Evolutionary conservation across 2,113 vertebrate species (phyloP).

Genomic region (Dasypus novemcinctus): DNA sequence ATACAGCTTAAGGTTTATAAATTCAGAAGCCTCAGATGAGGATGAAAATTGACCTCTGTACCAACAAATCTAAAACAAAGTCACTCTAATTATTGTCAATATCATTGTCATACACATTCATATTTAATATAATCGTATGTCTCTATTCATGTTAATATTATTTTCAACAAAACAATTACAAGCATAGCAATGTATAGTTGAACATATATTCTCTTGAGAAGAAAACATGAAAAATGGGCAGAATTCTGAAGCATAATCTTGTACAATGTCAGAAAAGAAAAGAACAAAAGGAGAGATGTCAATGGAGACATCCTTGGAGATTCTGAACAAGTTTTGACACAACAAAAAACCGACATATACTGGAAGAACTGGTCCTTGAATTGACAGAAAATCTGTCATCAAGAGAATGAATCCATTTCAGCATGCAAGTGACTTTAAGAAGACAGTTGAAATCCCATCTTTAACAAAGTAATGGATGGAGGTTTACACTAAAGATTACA

Average conservation of each 20-base stretch:
- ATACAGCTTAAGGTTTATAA: not conserved
- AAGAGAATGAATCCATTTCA: conserved; percentile 43
- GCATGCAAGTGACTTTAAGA: conserved; percentile 31
- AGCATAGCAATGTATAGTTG: not conserved
- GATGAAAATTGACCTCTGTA: not conserved
- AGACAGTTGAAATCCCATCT: not conserved
- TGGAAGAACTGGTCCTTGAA: conserved; percentile 14
- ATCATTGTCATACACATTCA: no score
- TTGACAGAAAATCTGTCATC: conserved; percentile 53
- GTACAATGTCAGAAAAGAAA: not conserved
- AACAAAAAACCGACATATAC: conserved; percentile 1
- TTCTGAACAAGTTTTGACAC: conserved; percentile 48
- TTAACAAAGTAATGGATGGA: conserved; percentile 29
- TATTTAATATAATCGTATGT: no score
- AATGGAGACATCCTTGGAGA: not conserved
- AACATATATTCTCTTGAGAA: not conserved
- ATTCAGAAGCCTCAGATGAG: not conserved
- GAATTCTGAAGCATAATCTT: not conserved
- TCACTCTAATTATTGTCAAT: not conserved
- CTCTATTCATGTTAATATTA: not conserved
- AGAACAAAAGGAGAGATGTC: conserved; percentile 24
- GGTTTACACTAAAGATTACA: not conserved
- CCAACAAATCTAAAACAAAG: not conserved
- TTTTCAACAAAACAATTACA: not conserved
- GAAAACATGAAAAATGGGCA: not conserved